Conservation (phyloP, 92 coral and sea anemone genomes). For the Siderastrea siderea region DNA sequence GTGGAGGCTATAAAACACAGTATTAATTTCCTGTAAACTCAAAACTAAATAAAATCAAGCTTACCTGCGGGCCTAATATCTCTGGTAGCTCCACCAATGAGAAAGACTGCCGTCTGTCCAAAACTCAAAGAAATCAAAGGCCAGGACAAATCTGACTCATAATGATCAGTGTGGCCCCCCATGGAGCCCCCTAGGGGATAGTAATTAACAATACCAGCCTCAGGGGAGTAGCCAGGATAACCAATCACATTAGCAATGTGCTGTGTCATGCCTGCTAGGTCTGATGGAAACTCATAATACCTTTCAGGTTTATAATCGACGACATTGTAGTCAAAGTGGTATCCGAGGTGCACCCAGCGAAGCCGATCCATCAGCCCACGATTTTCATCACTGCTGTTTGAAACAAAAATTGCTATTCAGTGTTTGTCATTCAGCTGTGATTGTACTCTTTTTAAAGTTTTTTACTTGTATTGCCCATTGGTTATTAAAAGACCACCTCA, state of each 20-base stretch:
- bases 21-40: not conserved
- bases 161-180: constrained; percentile 99
- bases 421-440: too few species aligned
- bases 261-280: constrained; percentile 80
- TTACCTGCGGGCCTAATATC: constrained; percentile 93
- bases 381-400: constrained; percentile 34
- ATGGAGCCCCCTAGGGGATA: constrained; percentile 95
- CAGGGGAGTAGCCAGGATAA: constrained; percentile 93
- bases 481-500: too few species aligned
- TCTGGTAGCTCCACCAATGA: constrained; percentile 94
- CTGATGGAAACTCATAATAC: constrained; percentile 92
- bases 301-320: constrained; percentile 89
- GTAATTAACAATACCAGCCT: constrained; percentile 96
- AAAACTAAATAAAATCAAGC: not conserved
- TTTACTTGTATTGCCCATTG: too few species aligned
- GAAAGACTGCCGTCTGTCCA: constrained; percentile 98
- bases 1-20: not conserved
- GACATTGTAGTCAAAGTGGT: constrained; percentile 96
- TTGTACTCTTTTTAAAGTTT: too few species aligned
- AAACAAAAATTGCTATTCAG: not conserved
- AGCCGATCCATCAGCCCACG: constrained; percentile 79
- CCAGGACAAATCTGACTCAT: constrained; percentile 96
- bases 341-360: constrained; percentile 97
- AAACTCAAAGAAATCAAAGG: constrained; percentile 95
- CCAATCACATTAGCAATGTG: constrained; percentile 92